These are phyloP conservation scores for Prunella fulvescens DNA, from an alignment of 2,113 vertebrate genomes.

Conservation along the genomic window DNA sequence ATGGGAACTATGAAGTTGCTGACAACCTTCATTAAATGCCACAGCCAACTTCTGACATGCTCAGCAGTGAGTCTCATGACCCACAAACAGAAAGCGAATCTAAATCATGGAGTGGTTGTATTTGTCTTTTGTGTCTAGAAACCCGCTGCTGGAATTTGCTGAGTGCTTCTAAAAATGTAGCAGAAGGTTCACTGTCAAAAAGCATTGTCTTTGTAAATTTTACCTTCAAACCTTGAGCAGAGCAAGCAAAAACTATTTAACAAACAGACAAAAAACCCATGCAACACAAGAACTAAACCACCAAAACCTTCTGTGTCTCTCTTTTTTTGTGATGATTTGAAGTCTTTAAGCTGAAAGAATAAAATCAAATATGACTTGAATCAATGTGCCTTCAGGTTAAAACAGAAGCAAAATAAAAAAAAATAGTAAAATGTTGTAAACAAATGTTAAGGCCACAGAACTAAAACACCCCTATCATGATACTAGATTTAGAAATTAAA, in stretches of 20 bases:
- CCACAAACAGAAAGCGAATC: neutral
- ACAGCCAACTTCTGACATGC: neutral
- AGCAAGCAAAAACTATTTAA: neutral
- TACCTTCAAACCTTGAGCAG: conserved; percentile 13
- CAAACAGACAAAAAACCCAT: neutral
- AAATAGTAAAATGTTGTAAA: neutral
- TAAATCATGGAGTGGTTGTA: conserved; percentile 13
- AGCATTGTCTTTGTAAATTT: conserved; percentile 3
- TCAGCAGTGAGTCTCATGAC: conserved; percentile 1
- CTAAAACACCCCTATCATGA: neutral
- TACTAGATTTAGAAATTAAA: neutral
- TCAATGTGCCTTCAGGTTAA: neutral
- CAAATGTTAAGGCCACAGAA: neutral
- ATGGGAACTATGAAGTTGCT: conserved; percentile 9
- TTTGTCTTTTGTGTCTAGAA: conserved; percentile 29
- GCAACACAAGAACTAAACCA: neutral
- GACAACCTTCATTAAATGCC: conserved; percentile 31
- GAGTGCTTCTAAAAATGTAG: conserved; percentile 41
- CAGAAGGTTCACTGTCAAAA: conserved; percentile 6
- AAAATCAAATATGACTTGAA: neutral
- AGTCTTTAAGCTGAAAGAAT: conserved; percentile 15
- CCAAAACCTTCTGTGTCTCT: neutral
- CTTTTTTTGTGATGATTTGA: neutral
- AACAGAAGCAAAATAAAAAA: neutral
- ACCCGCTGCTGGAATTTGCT: conserved; percentile 3